Base-by-base conservation (phyloP, 2,113 vertebrate species). In the Pelecanoides urinatrix region DNA sequence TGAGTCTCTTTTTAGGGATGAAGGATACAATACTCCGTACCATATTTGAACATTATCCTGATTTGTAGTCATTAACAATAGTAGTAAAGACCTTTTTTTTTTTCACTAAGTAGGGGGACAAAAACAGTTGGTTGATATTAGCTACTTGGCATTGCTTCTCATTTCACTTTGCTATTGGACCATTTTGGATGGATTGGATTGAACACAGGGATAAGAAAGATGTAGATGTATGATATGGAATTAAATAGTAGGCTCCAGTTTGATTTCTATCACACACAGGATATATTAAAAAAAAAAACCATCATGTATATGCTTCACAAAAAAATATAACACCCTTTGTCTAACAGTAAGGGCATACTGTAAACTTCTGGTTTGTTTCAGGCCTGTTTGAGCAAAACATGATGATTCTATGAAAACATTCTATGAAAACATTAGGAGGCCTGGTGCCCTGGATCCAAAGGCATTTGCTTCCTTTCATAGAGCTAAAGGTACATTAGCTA, bases 351-450 rank as follows among this genome's bases (percentile, higher is more conserved):
- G 8, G 7, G 10, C 56, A 42, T 50, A 30, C 11, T 4, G 2
- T 56, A 79, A 68, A 72, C 7, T 85, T 73, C 18, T 67, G 8
- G 2, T 74, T 86, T 83, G 16, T 58, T 90, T 87, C 19, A 13
- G 26, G 30, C 5, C 16, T 56, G 11, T 38, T 68, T 80, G 68
- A 91, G 11, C 17, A 77, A 76, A 93, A 6, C 11, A 49, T 61
- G n/a, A n/a, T n/a, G n/a, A n/a, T n/a, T n/a, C n/a, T n/a, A n/a
- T n/a, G n/a, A n/a, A n/a, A n/a, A n/a, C n/a, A n/a, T n/a, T n/a
- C n/a, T n/a, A n/a, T n/a, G n/a, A n/a, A n/a, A n/a, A 6, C 11
- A 49, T 61, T 87, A 80, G 17, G 23, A 22, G 0, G 0, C 21
- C 62, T 68, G 8, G 27, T 49, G 5, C 15, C 5, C 16, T 68